These are phyloP conservation scores for Hybos culiciformis DNA, from an alignment of 2,888 invertebrate genomes.

Conservation along the genomic window DNA sequence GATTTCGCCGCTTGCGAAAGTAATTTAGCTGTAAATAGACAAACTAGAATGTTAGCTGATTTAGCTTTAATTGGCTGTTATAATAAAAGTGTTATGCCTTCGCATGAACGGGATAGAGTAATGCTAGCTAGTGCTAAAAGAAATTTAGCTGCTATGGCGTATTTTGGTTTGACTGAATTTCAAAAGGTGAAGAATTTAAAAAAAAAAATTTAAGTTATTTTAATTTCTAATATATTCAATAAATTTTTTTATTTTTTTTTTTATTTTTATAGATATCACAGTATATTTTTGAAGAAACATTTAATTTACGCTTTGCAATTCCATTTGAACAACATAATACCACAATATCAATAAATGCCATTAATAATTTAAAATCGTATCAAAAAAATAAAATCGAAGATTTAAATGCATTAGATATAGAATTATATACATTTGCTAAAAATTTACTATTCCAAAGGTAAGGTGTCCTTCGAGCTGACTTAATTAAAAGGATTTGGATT, in stretches of 20 bases:
- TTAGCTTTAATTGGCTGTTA: slow-evolving; percentile 91
- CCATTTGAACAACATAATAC: slow-evolving; percentile 88
- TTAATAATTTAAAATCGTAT: slow-evolving; percentile 58
- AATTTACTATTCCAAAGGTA: slow-evolving; percentile 67
- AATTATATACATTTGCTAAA: slow-evolving; percentile 87
- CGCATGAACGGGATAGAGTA: slow-evolving; percentile 62
- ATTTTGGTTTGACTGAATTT: slow-evolving; percentile 92
- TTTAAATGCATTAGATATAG: slow-evolving; percentile 79
- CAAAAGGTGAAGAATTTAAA: slow-evolving; percentile 66
- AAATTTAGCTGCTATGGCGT: slow-evolving; percentile 90
- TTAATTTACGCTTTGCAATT: slow-evolving; percentile 77
- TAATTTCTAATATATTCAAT: neutral
- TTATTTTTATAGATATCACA: slow-evolving; percentile 53
- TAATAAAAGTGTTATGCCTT: slow-evolving; percentile 63
- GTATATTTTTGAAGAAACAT: slow-evolving; percentile 89
- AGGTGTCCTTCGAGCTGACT: slow-evolving; percentile 11
- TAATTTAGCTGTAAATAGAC: slow-evolving; percentile 92
- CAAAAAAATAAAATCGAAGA: slow-evolving; percentile 63
- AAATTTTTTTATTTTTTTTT: neutral
- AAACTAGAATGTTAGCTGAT: slow-evolving; percentile 96
- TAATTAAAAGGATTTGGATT: neutral
- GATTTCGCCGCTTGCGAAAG: slow-evolving; percentile 84
- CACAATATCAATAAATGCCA: slow-evolving; percentile 71
- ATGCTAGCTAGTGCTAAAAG: slow-evolving; percentile 91
- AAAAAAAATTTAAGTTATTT: neutral